Conservation (phyloP, 2,888 invertebrate genomes). For the Bellardia pandia region DNA sequence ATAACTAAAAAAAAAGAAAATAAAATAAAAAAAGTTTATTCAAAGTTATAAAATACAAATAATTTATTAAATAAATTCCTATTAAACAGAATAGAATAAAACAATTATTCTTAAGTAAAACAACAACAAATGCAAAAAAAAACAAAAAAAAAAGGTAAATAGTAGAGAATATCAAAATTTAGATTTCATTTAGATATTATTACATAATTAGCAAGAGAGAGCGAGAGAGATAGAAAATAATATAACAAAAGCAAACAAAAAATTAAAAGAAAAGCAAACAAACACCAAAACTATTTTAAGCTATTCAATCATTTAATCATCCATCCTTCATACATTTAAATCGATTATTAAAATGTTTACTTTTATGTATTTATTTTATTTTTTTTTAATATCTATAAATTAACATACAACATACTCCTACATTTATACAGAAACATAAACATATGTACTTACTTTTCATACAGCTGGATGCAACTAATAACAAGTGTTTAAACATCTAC, state of each 20-base stretch:
- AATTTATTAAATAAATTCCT: constrained; percentile 67
- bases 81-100: constrained; percentile 63
- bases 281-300: constrained; percentile 49
- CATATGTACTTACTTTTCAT: background rate
- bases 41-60: constrained; percentile 58
- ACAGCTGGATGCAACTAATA: background rate
- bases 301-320: constrained; percentile 21
- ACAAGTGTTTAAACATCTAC: background rate
- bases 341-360: background rate
- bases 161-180: constrained; percentile 57
- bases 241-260: background rate
- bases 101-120: constrained; percentile 58
- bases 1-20: constrained; percentile 33
- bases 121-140: constrained; percentile 38
- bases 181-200: constrained; percentile 53
- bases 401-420: constrained; percentile 12
- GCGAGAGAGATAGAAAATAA: background rate
- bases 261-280: constrained; percentile 17
- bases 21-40: constrained; percentile 59
- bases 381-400: background rate
- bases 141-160: constrained; percentile 42
- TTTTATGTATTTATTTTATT: background rate
- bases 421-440: background rate
- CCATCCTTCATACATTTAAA: background rate
- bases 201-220: constrained; percentile 4